phyloP scores from a whole-genome alignment of 2,888 invertebrate species.

The Abrostola triplasia region DNA sequence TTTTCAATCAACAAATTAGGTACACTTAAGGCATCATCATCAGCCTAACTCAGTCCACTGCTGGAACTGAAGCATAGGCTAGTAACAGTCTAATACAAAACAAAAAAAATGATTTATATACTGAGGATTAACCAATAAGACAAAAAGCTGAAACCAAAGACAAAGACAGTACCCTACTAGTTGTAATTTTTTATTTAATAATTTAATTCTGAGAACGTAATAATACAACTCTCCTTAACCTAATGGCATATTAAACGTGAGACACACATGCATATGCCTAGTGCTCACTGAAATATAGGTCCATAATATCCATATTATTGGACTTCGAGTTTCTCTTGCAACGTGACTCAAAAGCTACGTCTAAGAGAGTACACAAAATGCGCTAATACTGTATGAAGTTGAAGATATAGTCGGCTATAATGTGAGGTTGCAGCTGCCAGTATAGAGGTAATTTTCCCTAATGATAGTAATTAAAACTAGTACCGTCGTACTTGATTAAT shows the following conservation, averaged over 20 bases:
- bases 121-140: no score
- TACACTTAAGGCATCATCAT: no score
- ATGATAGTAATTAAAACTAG: slow-evolving; percentile 5
- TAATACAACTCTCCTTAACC: neutral
- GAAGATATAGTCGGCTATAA: neutral
- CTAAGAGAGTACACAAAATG: slow-evolving; percentile 6
- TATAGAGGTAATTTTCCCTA: slow-evolving; percentile 2
- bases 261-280: neutral
- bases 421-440: slow-evolving; percentile 2
- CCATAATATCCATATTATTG: neutral
- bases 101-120: neutral
- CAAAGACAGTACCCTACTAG: no score
- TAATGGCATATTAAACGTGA: neutral
- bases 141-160: no score
- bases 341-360: slow-evolving; percentile 1
- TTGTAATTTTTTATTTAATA: no score
- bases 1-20: no score
- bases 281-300: neutral
- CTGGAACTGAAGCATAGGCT: no score
- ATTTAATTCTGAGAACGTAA: no score
- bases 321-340: slow-evolving; percentile 5
- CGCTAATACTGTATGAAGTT: neutral
- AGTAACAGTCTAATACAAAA: slow-evolving; percentile 2
- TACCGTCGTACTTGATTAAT: neutral
- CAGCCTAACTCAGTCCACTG: no score